Conservation (phyloP, 2,888 invertebrate genomes). For the Papilio protenor region DNA sequence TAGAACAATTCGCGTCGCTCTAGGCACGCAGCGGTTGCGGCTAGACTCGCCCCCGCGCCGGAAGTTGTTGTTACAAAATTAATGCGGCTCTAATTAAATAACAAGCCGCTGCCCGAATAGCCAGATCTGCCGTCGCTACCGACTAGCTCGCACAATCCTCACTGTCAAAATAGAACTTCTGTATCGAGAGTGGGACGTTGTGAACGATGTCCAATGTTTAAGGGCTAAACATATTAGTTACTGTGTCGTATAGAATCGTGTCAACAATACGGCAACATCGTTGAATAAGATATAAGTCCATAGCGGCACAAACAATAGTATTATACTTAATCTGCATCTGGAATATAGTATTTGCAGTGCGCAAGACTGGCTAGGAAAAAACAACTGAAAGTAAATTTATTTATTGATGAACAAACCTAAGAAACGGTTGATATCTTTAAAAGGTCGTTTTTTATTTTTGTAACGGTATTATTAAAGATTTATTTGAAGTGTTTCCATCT, state of each 20-base stretch:
- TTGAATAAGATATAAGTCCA: background rate
- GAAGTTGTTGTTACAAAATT: slow-evolving; percentile 78
- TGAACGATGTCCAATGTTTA: slow-evolving; percentile 47
- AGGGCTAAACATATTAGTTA: background rate
- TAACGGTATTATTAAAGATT: background rate
- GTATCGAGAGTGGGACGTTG: slow-evolving; percentile 57
- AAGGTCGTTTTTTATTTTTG: background rate
- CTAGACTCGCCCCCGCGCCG: slow-evolving; percentile 51
- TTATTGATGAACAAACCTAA: background rate
- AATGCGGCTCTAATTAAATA: slow-evolving; percentile 79
- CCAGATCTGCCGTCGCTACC: slow-evolving; percentile 47
- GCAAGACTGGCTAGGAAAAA: background rate
- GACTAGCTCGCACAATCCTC: slow-evolving; percentile 43
- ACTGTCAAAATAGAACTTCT: slow-evolving; percentile 72
- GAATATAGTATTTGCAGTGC: background rate
- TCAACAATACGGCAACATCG: background rate
- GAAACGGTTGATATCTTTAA: background rate
- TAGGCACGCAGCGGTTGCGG: slow-evolving; percentile 40
- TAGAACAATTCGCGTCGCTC: slow-evolving; percentile 29
- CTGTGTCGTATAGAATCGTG: background rate
- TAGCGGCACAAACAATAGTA: background rate
- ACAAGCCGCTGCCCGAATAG: slow-evolving; percentile 66
- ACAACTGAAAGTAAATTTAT: background rate
- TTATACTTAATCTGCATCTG: too few species aligned
- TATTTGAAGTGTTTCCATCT: background rate